Conservation (phyloP, 1,140 invertebrate species). For the Lepidurus packardi region DNA sequence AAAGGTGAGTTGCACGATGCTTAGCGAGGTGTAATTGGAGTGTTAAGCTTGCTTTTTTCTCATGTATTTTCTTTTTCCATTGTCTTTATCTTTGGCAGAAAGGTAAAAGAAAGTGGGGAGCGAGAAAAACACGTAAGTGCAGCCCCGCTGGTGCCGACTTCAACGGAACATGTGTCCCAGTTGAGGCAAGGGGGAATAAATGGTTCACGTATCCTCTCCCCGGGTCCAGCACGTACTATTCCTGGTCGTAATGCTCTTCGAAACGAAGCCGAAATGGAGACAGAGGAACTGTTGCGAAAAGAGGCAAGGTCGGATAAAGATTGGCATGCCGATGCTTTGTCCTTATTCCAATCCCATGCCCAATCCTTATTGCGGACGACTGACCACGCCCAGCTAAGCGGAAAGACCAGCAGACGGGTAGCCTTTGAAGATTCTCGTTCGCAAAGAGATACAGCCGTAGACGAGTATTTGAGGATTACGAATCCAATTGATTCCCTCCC, state of each 20-base stretch:
- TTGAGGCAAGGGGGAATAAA: neutral
- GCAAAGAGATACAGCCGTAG: neutral
- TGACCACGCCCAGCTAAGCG: constrained; percentile 16
- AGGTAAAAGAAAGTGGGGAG: neutral
- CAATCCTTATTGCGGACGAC: neutral
- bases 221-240: neutral
- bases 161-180: neutral
- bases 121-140: neutral
- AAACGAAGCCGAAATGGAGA: neutral
- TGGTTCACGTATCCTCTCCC: neutral
- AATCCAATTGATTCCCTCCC: constrained; percentile 1
- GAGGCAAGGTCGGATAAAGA: neutral
- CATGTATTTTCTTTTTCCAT: neutral
- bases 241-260: neutral
- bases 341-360: neutral
- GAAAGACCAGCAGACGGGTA: neutral
- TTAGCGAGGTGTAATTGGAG: neutral
- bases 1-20: neutral
- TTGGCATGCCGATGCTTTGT: constrained; percentile 5
- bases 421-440: neutral
- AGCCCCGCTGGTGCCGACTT: neutral
- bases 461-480: neutral
- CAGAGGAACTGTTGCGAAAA: neutral
- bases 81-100: neutral
- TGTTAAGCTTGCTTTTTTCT: neutral